Conservation (phyloP, 2,113 vertebrate species). For the Heliornis fulica region DNA sequence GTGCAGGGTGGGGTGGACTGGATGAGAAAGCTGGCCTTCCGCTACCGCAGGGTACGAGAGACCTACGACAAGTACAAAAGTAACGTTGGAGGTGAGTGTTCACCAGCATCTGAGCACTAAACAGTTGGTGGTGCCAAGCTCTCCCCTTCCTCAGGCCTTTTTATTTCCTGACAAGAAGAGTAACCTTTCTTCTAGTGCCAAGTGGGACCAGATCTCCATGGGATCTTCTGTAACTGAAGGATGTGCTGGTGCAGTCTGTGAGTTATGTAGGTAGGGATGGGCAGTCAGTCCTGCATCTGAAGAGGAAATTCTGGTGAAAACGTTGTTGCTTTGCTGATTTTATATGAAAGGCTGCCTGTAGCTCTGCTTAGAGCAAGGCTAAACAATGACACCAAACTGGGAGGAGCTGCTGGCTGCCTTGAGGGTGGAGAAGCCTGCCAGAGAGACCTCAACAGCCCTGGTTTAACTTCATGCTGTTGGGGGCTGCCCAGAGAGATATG, state of each 20-base stretch:
- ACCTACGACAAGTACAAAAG: conserved; percentile 92
- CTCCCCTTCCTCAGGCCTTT: not conserved
- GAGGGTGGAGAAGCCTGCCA: no score
- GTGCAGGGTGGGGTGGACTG: conserved; percentile 96
- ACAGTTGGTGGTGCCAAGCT: not conserved
- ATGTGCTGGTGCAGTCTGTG: not conserved
- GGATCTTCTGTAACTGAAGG: not conserved
- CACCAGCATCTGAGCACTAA: not conserved
- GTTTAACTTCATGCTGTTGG: no score
- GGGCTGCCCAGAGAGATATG: no score
- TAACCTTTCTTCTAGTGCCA: not conserved
- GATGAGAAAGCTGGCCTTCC: conserved; percentile 98
- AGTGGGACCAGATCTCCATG: not conserved
- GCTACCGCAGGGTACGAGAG: conserved; percentile 93
- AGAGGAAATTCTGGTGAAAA: not conserved
- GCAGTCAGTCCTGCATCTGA: not conserved
- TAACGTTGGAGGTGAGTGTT: conserved; percentile 87
- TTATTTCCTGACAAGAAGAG: not conserved
- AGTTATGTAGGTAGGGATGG: not conserved
- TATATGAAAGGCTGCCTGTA: not conserved
- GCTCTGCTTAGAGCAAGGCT: not conserved
- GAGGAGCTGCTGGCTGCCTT: no score
- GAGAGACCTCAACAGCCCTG: no score
- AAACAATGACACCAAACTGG: not conserved
- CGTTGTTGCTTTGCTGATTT: not conserved